Evolutionary conservation across 2,797 vertebrate genomes (phyloP).

Genomic region (Mormyrops attenuatus): DNA sequence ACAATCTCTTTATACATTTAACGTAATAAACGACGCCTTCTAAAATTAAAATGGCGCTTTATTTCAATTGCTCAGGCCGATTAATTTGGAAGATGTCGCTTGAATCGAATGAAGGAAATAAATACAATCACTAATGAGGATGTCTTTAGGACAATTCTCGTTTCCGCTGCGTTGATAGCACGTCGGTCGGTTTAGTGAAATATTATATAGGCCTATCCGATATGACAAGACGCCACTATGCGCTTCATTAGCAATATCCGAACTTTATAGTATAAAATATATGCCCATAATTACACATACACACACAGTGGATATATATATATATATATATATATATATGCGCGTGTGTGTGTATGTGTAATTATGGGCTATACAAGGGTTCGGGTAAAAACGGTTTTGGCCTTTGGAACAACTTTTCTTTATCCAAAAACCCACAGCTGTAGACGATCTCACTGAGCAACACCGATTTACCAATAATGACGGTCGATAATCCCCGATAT

Average conservation of each 20-base stretch:
- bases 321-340: not conserved
- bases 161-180: not conserved
- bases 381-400: not conserved
- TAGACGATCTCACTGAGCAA: not conserved
- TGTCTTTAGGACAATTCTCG: not conserved
- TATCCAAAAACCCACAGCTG: not conserved
- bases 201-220: not conserved
- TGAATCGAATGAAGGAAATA: conserved; percentile 2
- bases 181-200: not conserved
- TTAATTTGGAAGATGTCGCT: not conserved
- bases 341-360: not conserved
- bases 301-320: too few species aligned
- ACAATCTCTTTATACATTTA: not conserved
- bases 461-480: not conserved
- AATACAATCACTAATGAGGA: not conserved
- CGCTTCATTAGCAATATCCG: not conserved
- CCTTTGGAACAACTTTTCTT: not conserved
- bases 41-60: not conserved
- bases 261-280: not conserved
- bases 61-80: not conserved
- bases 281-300: too few species aligned
- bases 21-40: not conserved
- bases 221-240: not conserved
- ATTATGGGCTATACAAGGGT: not conserved
- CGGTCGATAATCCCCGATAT: not conserved